Evolutionary conservation across 1,140 invertebrate genomes (phyloP), one percentile per base, ranked within the genome.

Genomic region (Drosophila teissieri): DNA sequence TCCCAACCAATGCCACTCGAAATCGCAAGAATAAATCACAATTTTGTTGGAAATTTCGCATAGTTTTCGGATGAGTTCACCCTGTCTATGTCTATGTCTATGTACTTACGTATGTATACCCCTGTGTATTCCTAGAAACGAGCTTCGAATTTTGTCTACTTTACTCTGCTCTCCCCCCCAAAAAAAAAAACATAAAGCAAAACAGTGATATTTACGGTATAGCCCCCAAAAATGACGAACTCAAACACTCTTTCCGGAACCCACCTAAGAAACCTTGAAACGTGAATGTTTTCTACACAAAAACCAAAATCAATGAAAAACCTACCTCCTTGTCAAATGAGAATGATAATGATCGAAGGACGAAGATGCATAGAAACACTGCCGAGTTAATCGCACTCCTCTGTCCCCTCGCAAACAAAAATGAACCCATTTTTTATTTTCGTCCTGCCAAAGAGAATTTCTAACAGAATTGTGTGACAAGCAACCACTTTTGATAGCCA

Each of bases 221-320:
- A 83, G 62, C 67, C 55, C 58, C 56, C 69, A 72, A 36, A 72
- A 34, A 78, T 36, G 31, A 78, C 36, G 22, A 78, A 72, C 57
- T 46, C 54, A 52, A 60, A 75, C 37, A 82, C 77, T 73, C 78
- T 89, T 88, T 76, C 74, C 74, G 78, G 80, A 61, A 90, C 84
- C 84, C 84, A 89, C 84, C 84, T 90, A 89, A 63, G 58, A 84
- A 80, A 84, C 84, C 84, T 84, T 78, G 88, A 79, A 79, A 76
- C 53, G 72, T 72, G 69, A 73, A 84, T 76, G 40, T 80, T 84
- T 85, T 85, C 81, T 89, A 89, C 57, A 79, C 72, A 90, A 69
- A 81, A 79, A 76, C 40, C 60, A 68, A 78, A 57, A 72, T 56
- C 64, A 70, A 80, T 77, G 52, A 86, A 73, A 74, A 78, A 90